Percentiles rank a stretch among this genome's conserved stretches.
These are phyloP conservation scores for Thelaira solivaga DNA, from an alignment of 2,888 invertebrate species.

Conservation along the genomic window DNA sequence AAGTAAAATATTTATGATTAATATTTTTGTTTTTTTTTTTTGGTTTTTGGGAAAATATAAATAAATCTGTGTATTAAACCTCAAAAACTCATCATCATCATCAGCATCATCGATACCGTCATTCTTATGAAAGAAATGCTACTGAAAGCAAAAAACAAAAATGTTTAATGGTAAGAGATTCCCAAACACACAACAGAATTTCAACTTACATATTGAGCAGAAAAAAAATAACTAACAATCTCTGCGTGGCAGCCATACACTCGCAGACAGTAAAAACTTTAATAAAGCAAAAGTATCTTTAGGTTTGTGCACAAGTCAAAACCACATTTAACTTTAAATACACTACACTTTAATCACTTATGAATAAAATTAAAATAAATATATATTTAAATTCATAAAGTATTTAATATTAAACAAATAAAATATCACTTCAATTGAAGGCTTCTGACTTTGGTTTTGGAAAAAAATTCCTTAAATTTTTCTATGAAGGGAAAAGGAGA, in stretches of 20 bases:
- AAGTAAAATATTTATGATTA: slow-evolving; percentile 16
- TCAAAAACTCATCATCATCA: slow-evolving; percentile 54
- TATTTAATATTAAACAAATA: too few relatives aligned
- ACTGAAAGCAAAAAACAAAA: slow-evolving; percentile 18
- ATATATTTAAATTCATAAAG: too few relatives aligned
- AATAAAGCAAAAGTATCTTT: too few relatives aligned
- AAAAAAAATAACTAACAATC: slow-evolving; percentile 13
- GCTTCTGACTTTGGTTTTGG: too few relatives aligned
- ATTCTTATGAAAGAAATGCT: slow-evolving; percentile 36
- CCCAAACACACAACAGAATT: slow-evolving; percentile 14
- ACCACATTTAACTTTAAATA: slow-evolving; percentile 26
- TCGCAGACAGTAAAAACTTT: too few relatives aligned
- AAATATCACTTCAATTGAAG: too few relatives aligned
- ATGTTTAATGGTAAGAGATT: slow-evolving; percentile 33
- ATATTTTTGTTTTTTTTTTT: background rate
- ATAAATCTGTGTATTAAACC: slow-evolving; percentile 55
- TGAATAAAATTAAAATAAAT: too few relatives aligned
- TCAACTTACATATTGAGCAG: background rate
- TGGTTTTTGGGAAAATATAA: too few relatives aligned
- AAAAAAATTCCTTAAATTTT: too few relatives aligned
- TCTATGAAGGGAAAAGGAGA: too few relatives aligned
- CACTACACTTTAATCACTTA: too few relatives aligned
- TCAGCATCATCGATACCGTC: slow-evolving; percentile 7
- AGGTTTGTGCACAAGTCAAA: too few relatives aligned
- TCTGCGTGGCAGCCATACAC: background rate